Base-by-base conservation (phyloP, 30 jellyfish, hydroid and myxozoan species). In the Mastigias papua region DNA sequence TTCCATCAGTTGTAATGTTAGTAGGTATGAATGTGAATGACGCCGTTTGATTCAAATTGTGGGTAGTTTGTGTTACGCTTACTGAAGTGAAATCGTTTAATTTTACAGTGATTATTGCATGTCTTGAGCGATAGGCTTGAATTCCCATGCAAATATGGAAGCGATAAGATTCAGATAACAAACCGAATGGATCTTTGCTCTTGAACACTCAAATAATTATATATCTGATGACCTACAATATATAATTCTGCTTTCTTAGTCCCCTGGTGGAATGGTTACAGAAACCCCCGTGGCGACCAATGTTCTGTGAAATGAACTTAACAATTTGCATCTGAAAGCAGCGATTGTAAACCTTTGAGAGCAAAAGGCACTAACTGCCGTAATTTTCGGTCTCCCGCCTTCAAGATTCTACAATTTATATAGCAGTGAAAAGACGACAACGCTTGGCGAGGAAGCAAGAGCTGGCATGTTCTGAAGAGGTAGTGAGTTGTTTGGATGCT, bases 251-350 rank as follows among this genome's bases (percentile, higher is more conserved):
- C 17, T 19, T 54, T 11, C 67, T 54, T 25, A 54, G 67, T 5
- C 25, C 5, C 2, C 67, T 7, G 2, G 17, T 54, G 23, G 25
- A 54, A 2, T 54, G 67, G 42, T 63, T 63, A 63, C 35, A 5
- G 54, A 63, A 25, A 63, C 74, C 74, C 74, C 74, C 74, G 74
- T 63, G 74, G 74, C 23, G 74, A 63, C 4, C 74, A 63, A 26
- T 27, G 74, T 63, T 63, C 74, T 63, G 42, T 63, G 74, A 63
- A 63, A 63, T 63, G 74, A 63, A 25, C 74, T 63, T 63, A 63
- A 27, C 7, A 63, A 63, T 63, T 63, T 22, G 37, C 67, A 63
- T 23, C n/a, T 27, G 74, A 63, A 63, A 23, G 42, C 35, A 63
- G 42, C 74, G 21, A 63, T 27, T n/a, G 74, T 20, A 23, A 23